Percentiles rank a stretch among this genome's conserved stretches.
These are phyloP conservation scores for Heterochromis multidens DNA, from an alignment of 2,113 vertebrate genomes.

Conservation along the genomic window DNA sequence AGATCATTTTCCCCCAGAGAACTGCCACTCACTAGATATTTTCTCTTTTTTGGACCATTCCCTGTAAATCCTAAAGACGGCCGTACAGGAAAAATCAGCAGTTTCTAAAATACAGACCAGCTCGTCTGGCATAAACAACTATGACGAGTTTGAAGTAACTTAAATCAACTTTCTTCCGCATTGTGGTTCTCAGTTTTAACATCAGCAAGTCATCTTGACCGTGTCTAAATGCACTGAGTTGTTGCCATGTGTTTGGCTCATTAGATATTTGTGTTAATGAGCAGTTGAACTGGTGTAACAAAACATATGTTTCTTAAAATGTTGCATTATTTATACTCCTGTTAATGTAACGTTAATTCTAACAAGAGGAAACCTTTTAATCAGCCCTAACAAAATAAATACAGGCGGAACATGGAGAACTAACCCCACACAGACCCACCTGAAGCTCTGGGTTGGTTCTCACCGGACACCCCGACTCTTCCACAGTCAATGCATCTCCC, in stretches of 20 bases:
- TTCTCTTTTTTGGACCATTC: no score
- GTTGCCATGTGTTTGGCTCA: neutral
- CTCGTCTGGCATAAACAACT: no score
- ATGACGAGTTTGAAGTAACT: neutral
- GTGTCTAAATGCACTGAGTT: neutral
- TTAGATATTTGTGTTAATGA: neutral
- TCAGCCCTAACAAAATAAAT: neutral
- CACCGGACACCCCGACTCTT: neutral
- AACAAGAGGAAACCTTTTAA: neutral
- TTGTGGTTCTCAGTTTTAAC: neutral
- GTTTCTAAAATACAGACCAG: no score
- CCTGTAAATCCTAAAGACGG: neutral
- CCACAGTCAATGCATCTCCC: slow-evolving; percentile 62
- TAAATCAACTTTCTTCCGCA: neutral
- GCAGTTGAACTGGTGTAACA: neutral
- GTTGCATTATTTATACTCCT: neutral
- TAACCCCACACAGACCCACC: slow-evolving; percentile 29
- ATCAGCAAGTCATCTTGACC: neutral
- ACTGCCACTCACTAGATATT: no score
- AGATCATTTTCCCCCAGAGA: no score
- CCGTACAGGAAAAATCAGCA: neutral
- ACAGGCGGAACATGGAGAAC: neutral
- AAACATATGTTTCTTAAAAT: no score
- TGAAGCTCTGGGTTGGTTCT: neutral
- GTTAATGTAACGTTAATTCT: neutral